Evolutionary conservation across 2,797 vertebrate species (phyloP).

Genomic region (Rhadinocentrus ornatus): DNA sequence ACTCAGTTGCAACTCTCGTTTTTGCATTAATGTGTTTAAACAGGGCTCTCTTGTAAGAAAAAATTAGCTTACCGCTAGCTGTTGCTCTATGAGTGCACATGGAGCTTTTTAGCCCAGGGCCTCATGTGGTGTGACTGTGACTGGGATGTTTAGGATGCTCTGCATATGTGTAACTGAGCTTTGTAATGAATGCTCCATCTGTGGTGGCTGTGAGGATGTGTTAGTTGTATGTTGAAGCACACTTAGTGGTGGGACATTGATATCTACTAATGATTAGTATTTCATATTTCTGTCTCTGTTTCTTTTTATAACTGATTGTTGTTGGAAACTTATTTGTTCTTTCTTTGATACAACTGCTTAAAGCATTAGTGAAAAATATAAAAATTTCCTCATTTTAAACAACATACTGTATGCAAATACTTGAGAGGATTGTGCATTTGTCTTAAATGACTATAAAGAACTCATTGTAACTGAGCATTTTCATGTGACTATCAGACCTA

Average conservation of each 20-base stretch:
- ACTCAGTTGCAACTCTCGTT: background rate
- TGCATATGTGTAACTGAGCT: conserved; percentile 76
- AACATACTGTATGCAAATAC: background rate
- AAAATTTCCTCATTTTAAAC: background rate
- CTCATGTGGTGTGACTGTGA: conserved; percentile 52
- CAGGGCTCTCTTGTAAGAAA: conserved; percentile 2
- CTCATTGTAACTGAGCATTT: background rate
- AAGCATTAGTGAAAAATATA: background rate
- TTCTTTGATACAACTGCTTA: background rate
- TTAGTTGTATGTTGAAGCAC: conserved; percentile 27
- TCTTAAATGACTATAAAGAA: background rate
- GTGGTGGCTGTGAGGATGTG: conserved; percentile 43
- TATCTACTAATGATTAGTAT: background rate
- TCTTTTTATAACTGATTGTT: background rate
- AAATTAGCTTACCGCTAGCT: conserved; percentile 1
- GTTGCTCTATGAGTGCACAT: conserved; percentile 23
- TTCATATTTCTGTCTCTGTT: background rate
- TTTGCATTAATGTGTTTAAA: conserved; percentile 3
- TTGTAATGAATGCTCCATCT: conserved; percentile 73
- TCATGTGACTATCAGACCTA: background rate
- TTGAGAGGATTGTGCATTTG: background rate
- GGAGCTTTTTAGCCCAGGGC: conserved; percentile 25
- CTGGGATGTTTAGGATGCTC: conserved; percentile 65
- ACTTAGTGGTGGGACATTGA: conserved; percentile 5
- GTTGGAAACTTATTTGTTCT: background rate